phyloP scores from a whole-genome alignment of 2,888 invertebrate species.

The Pantelozetes paolii region DNA sequence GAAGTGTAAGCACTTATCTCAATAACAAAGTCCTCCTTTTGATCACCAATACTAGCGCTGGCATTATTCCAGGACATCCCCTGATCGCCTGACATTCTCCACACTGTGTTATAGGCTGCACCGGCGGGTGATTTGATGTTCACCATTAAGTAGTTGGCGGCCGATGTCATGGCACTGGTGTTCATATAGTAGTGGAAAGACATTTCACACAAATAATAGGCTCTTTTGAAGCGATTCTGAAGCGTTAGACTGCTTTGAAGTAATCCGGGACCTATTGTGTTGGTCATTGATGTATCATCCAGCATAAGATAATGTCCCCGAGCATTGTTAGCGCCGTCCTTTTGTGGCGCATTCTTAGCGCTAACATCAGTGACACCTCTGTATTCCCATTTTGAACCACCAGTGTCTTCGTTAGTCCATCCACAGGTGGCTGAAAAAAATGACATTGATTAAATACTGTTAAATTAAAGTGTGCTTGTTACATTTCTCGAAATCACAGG shows the following conservation, averaged over 20 bases:
- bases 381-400: no score
- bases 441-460: background rate
- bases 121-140: background rate
- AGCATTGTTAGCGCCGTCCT: conserved; percentile 13
- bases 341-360: background rate
- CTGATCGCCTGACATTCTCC: no score
- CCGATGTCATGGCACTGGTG: background rate
- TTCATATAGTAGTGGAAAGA: conserved; percentile 34
- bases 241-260: no score
- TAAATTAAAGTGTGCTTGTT: no score
- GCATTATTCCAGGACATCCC: no score
- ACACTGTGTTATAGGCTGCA: no score
- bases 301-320: conserved; percentile 25
- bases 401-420: background rate
- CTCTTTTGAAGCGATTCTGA: background rate
- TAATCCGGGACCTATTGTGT: no score
- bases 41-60: background rate
- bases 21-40: no score
- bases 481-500: conserved; percentile 33
- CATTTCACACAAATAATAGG: conserved; percentile 27
- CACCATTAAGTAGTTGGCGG: background rate
- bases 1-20: no score
- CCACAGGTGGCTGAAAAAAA: conserved; percentile 13
- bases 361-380: background rate
- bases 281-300: no score